These are phyloP conservation scores for Amniataba percoides DNA, from an alignment of 2,797 vertebrate genomes.

Conservation along the genomic window DNA sequence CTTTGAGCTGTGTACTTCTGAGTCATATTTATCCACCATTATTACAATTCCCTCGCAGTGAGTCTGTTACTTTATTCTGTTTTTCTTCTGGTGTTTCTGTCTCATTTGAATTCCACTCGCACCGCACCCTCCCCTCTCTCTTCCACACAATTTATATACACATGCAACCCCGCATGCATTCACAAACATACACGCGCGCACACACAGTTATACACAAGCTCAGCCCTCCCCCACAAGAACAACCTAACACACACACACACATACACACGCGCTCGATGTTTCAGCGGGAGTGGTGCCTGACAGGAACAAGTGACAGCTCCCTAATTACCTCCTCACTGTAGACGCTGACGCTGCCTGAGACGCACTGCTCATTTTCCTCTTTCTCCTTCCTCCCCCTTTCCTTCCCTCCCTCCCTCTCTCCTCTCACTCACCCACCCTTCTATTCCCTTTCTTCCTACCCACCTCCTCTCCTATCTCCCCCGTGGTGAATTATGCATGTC, in stretches of 20 bases:
- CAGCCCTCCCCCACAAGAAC: constrained; percentile 76
- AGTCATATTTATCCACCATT: constrained; percentile 73
- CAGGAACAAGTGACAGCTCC: constrained; percentile 99
- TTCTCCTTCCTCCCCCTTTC: constrained; percentile 75
- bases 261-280: constrained; percentile 84
- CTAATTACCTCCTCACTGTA: constrained; percentile 99
- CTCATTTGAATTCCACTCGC: constrained; percentile 79
- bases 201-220: constrained; percentile 65
- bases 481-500: constrained; percentile 97
- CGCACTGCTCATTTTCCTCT: constrained; percentile 94
- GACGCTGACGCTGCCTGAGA: constrained; percentile 95
- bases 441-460: constrained; percentile 90
- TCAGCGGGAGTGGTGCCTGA: constrained; percentile 95
- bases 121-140: constrained; percentile 60
- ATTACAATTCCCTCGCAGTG: constrained; percentile 73
- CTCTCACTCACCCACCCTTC: constrained; percentile 79
- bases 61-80: constrained; percentile 71
- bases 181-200: constrained; percentile 63
- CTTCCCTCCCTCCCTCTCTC: constrained; percentile 52
- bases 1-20: constrained; percentile 63
- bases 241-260: constrained; percentile 56
- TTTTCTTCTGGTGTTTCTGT: constrained; percentile 76
- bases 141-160: constrained; percentile 79
- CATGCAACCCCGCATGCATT: constrained; percentile 75
- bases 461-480: constrained; percentile 85